phyloP scores from a whole-genome alignment of 2,888 invertebrate species.

The Eupithecia exiguata region DNA sequence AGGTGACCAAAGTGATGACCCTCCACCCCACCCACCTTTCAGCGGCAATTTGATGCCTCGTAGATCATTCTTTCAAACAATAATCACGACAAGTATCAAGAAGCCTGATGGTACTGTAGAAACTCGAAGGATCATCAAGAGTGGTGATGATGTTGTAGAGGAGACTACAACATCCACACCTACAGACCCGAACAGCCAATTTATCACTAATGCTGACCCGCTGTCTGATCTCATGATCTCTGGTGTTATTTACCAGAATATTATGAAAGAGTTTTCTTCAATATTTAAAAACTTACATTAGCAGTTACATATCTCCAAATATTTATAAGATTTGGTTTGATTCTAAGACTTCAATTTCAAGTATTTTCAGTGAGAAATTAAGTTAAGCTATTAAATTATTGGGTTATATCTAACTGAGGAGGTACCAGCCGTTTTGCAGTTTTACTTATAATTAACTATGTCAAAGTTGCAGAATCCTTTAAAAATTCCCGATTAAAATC shows the following conservation, averaged over 20 bases:
- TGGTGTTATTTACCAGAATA: conserved; percentile 55
- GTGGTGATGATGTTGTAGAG: conserved; percentile 72
- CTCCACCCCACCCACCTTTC: conserved; percentile 53
- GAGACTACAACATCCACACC: conserved; percentile 62
- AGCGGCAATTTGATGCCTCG: conserved; percentile 66
- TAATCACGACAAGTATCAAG: conserved; percentile 75
- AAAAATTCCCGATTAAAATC: not conserved
- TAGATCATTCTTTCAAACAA: conserved; percentile 71
- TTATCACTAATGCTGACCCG: conserved; percentile 57
- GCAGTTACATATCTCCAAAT: conserved; percentile 24
- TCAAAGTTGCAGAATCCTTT: not conserved
- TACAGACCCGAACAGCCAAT: conserved; percentile 49
- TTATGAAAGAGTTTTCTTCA: conserved; percentile 65
- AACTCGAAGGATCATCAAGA: conserved; percentile 73
- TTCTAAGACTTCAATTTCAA: conserved; percentile 8
- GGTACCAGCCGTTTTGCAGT: not conserved
- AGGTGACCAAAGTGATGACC: conserved; percentile 44
- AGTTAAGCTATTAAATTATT: conserved; percentile 9
- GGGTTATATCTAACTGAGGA: not conserved
- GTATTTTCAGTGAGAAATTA: not conserved
- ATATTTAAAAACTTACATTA: conserved; percentile 71
- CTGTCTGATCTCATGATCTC: conserved; percentile 48
- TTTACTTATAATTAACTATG: not conserved
- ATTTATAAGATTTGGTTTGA: conserved; percentile 18
- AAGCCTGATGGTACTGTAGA: conserved; percentile 75